These are phyloP conservation scores for Plemyria rubiginata DNA, from an alignment of 2,888 invertebrate species.

Conservation along the genomic window DNA sequence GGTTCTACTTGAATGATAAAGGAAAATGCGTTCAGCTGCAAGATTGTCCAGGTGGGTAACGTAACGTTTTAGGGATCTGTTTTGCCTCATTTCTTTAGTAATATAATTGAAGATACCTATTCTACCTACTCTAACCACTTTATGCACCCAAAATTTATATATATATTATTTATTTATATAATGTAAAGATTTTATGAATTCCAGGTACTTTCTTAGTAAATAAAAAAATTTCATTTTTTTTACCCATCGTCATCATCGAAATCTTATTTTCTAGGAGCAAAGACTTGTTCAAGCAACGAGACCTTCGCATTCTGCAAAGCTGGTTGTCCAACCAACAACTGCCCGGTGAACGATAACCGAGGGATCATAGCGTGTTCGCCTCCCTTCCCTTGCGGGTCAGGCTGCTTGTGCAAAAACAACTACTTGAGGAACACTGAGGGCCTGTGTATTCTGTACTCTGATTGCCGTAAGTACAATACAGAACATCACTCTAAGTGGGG, in stretches of 20 bases:
- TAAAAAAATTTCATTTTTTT: no score
- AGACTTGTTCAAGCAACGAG: conserved; percentile 45
- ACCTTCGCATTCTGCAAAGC: conserved; percentile 51
- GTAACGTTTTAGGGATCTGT: background rate
- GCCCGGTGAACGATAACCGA: conserved; percentile 51
- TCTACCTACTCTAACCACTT: no score
- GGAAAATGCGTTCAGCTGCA: conserved; percentile 47
- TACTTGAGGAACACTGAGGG: conserved; percentile 39
- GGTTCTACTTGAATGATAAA: conserved; percentile 43
- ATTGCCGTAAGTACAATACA: conserved; percentile 52
- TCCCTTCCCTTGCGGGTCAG: conserved; percentile 54
- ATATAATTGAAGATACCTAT: no score
- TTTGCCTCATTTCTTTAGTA: background rate
- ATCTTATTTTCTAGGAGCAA: conserved; percentile 24
- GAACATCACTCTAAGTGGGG: no score
- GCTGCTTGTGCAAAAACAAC: conserved; percentile 55
- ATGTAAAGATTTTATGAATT: no score
- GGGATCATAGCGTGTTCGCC: conserved; percentile 47
- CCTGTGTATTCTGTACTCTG: conserved; percentile 36
- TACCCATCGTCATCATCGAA: no score
- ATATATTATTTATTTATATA: no score
- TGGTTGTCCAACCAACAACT: conserved; percentile 51
- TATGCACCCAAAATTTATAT: no score
- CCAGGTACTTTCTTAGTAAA: no score
- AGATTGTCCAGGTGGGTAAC: conserved; percentile 50